A percentile compares a stretch with the other conserved stretches of the same genome.
These are phyloP conservation scores for Fulmarus glacialis DNA, from an alignment of 2,113 vertebrate species.

Conservation along the genomic window DNA sequence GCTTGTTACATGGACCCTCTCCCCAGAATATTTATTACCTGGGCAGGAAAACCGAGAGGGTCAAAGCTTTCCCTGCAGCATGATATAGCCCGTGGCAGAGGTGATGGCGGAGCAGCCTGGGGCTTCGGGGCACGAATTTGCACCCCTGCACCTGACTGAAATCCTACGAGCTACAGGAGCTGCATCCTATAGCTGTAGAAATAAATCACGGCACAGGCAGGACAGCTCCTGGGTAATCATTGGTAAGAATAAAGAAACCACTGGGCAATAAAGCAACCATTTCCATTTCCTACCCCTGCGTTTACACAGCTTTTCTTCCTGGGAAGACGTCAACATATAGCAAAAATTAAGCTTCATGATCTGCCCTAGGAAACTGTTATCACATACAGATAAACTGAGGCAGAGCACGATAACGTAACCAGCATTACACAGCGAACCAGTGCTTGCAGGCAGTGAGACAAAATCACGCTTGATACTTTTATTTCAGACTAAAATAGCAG, in stretches of 20 bases:
- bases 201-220: background rate
- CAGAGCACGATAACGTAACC: background rate
- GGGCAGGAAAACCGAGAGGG: background rate
- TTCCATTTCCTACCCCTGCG: background rate
- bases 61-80: background rate
- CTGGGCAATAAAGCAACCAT: background rate
- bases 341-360: background rate
- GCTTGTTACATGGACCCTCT: background rate
- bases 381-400: background rate
- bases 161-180: background rate
- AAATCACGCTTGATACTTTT: background rate
- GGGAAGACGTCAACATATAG: background rate
- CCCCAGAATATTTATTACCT: background rate
- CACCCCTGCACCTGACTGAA: background rate
- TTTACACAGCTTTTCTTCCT: background rate
- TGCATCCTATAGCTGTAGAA: background rate
- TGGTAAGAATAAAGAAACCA: background rate
- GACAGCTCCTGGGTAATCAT: background rate
- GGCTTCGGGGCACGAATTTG: background rate
- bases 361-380: background rate
- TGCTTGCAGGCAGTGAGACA: background rate
- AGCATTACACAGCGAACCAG: fast-evolving
- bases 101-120: background rate
- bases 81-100: background rate
- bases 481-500: background rate